Evolutionary conservation across 1,140 invertebrate species (phyloP).

Genomic region (Trachymyrmex cornetzi): DNA sequence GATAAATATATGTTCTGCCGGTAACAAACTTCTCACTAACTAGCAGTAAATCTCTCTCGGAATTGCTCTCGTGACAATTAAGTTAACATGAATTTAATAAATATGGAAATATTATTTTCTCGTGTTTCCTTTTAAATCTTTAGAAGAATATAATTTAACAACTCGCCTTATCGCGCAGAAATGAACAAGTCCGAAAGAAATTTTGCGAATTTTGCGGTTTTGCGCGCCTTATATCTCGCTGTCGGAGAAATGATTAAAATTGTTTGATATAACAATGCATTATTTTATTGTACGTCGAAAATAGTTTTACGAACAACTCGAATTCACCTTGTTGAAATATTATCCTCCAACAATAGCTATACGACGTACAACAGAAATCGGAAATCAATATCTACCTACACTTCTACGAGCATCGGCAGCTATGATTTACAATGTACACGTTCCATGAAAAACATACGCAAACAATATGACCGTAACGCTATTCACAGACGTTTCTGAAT

Average conservation of each 20-base stretch:
- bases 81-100: not conserved
- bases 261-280: not conserved
- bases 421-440: not conserved
- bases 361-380: slow-evolving; percentile 19
- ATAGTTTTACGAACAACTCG: not conserved
- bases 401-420: not conserved
- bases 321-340: slow-evolving; percentile 29
- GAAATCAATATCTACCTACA: slow-evolving; percentile 48
- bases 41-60: not conserved
- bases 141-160: not conserved
- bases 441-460: not conserved
- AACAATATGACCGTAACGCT: slow-evolving; percentile 15
- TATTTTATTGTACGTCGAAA: slow-evolving; percentile 14
- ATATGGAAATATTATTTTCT: not conserved
- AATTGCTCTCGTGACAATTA: not conserved
- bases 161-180: not conserved
- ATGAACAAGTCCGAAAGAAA: not conserved
- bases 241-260: slow-evolving; percentile 2
- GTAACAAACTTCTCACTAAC: slow-evolving; percentile 15
- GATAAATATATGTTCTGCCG: not conserved
- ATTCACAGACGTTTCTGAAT: not conserved
- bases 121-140: not conserved
- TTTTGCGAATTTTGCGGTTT: slow-evolving; percentile 5
- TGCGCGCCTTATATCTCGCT: not conserved
- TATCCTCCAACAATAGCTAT: not conserved